phyloP scores from a whole-genome alignment of 2,888 invertebrate genomes.

The Pterostichus niger region DNA sequence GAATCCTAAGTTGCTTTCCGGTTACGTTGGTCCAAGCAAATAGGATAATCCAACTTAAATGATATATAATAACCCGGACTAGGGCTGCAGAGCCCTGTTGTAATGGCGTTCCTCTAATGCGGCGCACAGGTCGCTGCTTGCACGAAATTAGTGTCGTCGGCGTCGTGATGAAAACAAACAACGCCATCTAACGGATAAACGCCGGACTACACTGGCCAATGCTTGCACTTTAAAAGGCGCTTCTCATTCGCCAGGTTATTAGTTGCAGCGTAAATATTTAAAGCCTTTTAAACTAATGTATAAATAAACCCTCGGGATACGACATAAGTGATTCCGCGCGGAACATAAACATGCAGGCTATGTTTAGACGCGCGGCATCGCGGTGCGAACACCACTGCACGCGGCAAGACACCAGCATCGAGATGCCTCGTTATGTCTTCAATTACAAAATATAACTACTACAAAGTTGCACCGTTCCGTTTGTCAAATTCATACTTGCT shows the following conservation, averaged over 20 bases:
- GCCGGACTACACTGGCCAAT: constrained; percentile 16
- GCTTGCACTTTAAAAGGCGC: constrained; percentile 38
- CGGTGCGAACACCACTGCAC: constrained; percentile 11
- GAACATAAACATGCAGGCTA: constrained; percentile 58
- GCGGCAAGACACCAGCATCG: constrained; percentile 9
- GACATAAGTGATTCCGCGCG: constrained; percentile 64
- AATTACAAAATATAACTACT: background rate
- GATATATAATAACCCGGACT: constrained; percentile 66
- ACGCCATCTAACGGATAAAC: constrained; percentile 41
- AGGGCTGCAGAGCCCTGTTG: constrained; percentile 2
- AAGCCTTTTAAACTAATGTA: constrained; percentile 66
- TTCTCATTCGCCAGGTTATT: constrained; percentile 56
- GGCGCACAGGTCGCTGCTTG: background rate
- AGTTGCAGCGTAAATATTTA: constrained; percentile 64
- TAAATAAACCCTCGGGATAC: constrained; percentile 65
- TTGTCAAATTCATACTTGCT: too few relatives aligned
- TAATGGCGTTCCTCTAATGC: constrained; percentile 47
- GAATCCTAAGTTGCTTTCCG: constrained; percentile 71
- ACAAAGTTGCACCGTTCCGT: background rate
- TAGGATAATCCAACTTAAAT: constrained; percentile 67
- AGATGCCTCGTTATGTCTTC: constrained; percentile 2
- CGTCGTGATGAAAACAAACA: constrained; percentile 58
- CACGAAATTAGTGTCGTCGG: constrained; percentile 35
- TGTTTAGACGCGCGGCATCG: constrained; percentile 28
- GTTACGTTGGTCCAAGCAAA: constrained; percentile 67